Conservation (phyloP, 2,888 invertebrate species). For the Synanthedon formicaeformis region DNA sequence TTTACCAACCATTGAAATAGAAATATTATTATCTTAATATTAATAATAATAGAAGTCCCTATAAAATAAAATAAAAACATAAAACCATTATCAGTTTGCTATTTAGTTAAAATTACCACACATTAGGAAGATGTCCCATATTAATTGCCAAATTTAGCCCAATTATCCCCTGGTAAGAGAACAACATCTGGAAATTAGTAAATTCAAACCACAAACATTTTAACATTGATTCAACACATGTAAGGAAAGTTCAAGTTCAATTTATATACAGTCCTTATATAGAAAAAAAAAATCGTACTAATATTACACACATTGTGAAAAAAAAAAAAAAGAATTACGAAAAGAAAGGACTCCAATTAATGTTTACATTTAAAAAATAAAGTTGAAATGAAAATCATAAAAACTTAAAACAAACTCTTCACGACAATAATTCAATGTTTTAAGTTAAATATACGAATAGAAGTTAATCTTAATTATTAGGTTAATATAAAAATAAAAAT, state of each 20-base stretch:
- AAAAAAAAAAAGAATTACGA: no score
- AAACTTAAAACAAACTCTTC: slow-evolving; percentile 10
- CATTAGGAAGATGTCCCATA: slow-evolving; percentile 33
- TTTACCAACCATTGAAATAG: no score
- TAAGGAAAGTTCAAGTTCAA: no score
- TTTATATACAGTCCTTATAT: no score
- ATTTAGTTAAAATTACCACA: slow-evolving; percentile 36
- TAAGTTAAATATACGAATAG: no score
- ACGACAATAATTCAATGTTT: slow-evolving; percentile 6
- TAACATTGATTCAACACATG: no score
- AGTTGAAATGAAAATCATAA: slow-evolving; percentile 6
- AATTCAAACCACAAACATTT: slow-evolving; percentile 47
- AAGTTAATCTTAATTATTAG: no score
- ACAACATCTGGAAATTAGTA: slow-evolving; percentile 39
- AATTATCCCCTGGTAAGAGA: slow-evolving; percentile 36
- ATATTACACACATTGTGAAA: no score
- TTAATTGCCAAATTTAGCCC: slow-evolving; percentile 54
- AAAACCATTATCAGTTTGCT: background rate
- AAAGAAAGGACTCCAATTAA: background rate
- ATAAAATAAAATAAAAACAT: no score
- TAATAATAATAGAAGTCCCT: no score
- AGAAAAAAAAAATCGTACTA: no score
- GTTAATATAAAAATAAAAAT: background rate
- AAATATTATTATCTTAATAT: no score
- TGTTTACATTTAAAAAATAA: slow-evolving; percentile 1